Percentiles rank a stretch among this genome's conserved stretches.
These are phyloP conservation scores for Megaustenia siamemsis DNA, from an alignment of 2,888 invertebrate species.

Conservation along the genomic window DNA sequence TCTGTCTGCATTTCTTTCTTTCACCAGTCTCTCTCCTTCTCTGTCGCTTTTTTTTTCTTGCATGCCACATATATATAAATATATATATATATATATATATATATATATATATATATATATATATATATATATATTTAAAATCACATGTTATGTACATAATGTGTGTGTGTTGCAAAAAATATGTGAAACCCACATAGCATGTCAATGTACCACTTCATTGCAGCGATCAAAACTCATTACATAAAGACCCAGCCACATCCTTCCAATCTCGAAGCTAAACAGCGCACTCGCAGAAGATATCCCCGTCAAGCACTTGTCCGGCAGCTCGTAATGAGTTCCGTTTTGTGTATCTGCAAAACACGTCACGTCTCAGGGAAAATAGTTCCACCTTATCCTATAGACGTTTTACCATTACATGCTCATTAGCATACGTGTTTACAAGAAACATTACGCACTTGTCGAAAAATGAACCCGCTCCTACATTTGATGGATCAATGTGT, in stretches of 20 bases:
- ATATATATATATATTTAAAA: not conserved
- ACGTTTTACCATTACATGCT: not conserved
- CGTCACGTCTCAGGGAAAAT: not conserved
- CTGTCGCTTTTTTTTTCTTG: no score
- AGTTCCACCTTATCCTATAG: not conserved
- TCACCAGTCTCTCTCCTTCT: no score
- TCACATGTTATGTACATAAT: not conserved
- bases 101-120: not conserved
- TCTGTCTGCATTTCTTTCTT: no score
- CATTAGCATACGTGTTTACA: not conserved
- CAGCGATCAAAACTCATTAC: no score
- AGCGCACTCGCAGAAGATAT: not conserved
- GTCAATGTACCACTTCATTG: no score
- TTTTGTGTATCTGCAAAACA: not conserved
- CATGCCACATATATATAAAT: not conserved
- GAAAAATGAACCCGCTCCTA: not conserved
- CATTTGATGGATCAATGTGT: not conserved
- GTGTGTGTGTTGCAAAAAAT: no score
- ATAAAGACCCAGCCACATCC: not conserved
- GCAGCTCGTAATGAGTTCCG: not conserved
- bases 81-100: not conserved
- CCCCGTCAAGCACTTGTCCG: not conserved
- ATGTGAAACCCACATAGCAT: no score
- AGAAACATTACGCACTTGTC: not conserved
- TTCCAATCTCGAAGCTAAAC: slow-evolving; percentile 19